Conservation (phyloP, 1,140 invertebrate species). For the Augochlora pura region DNA sequence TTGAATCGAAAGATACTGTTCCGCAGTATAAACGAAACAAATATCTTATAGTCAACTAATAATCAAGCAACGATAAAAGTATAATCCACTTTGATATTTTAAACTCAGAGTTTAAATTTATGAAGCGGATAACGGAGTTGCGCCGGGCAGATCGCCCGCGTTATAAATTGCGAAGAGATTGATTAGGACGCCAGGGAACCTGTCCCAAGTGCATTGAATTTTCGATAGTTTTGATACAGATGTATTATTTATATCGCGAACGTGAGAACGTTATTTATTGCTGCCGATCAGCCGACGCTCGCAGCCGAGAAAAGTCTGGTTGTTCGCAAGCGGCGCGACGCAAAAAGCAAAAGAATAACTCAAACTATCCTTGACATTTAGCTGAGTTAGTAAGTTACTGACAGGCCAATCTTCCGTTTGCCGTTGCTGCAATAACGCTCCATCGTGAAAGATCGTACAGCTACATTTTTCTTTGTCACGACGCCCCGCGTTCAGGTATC, state of each 20-base stretch:
- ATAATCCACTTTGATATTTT: no score
- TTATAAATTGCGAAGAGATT: no score
- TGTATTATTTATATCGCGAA: background rate
- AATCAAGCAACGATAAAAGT: no score
- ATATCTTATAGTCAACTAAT: no score
- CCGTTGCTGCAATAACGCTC: slow-evolving; percentile 39
- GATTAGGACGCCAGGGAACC: no score
- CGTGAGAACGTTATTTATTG: slow-evolving; percentile 22
- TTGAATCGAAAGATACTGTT: no score
- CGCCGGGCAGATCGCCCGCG: no score
- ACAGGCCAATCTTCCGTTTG: slow-evolving; percentile 45
- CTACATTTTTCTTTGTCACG: slow-evolving; percentile 11
- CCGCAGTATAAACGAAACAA: no score
- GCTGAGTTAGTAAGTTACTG: slow-evolving; percentile 37
- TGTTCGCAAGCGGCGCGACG: slow-evolving; percentile 7
- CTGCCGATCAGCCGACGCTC: background rate
- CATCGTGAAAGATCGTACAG: slow-evolving; percentile 40
- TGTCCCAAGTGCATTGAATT: background rate
- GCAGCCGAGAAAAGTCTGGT: slow-evolving; percentile 14
- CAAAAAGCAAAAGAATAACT: slow-evolving; percentile 46
- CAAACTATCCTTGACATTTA: slow-evolving; percentile 51
- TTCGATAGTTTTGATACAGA: background rate
- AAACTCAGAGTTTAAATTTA: no score
- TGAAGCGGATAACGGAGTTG: no score
- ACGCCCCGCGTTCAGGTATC: background rate